Percentiles rank a stretch among this genome's conserved stretches.
Conservation (phyloP, 2,113 vertebrate species). For the Pycnonotus jocosus region DNA sequence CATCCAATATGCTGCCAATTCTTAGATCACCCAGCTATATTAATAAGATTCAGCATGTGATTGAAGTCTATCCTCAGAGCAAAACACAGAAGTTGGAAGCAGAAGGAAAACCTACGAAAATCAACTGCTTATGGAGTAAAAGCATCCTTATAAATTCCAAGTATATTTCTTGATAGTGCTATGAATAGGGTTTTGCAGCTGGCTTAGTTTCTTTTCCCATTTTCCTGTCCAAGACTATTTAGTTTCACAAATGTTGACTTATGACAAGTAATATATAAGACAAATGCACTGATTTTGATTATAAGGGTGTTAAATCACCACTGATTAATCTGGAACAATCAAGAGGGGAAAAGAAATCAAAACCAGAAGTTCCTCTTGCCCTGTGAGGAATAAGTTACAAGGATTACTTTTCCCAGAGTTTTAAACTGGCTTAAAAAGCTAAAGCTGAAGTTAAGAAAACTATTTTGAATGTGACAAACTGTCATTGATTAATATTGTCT, state of each 20-base stretch:
- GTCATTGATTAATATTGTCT: background rate
- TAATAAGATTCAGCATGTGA: background rate
- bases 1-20: background rate
- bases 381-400: background rate
- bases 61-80: background rate
- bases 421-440: background rate
- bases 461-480: background rate
- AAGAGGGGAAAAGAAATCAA: background rate
- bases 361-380: background rate
- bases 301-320: background rate
- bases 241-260: background rate
- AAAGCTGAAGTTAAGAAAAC: background rate
- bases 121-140: background rate
- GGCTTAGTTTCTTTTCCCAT: background rate
- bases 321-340: background rate
- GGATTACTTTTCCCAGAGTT: background rate
- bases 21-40: background rate
- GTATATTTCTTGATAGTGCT: background rate
- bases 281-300: slow-evolving; percentile 31
- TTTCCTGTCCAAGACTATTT: background rate
- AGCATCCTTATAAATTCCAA: background rate
- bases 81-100: background rate
- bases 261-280: background rate
- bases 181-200: background rate
- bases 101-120: background rate